Percentiles rank a stretch among this genome's conserved stretches.
phyloP scores from a whole-genome alignment of 2,888 invertebrate species.

The Drosophila niveifrons region DNA sequence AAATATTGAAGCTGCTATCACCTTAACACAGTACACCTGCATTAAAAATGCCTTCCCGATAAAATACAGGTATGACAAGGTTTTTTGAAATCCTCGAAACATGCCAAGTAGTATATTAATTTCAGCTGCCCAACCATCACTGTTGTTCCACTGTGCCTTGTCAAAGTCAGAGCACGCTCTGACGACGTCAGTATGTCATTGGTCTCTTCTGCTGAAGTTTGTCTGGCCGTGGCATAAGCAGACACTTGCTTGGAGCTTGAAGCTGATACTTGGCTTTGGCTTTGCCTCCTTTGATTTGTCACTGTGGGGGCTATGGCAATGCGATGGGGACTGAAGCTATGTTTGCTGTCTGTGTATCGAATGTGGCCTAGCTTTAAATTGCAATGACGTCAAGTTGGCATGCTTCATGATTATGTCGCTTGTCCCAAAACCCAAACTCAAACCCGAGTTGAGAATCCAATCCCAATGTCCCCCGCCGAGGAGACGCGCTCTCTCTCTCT shows the following conservation, averaged over 20 bases:
- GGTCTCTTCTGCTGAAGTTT: slow-evolving; percentile 57
- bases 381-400: slow-evolving; percentile 81
- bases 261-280: slow-evolving; percentile 44
- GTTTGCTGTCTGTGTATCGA: slow-evolving; percentile 52
- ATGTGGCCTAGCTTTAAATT: slow-evolving; percentile 72
- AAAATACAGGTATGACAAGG: too few species aligned
- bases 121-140: not conserved
- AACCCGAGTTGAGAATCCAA: not conserved
- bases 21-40: too few species aligned
- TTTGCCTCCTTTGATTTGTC: slow-evolving; percentile 68
- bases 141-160: slow-evolving; percentile 52
- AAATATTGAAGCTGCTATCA: too few species aligned
- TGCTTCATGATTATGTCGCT: slow-evolving; percentile 70
- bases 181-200: slow-evolving; percentile 61
- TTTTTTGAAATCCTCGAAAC: too few species aligned
- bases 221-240: slow-evolving; percentile 13
- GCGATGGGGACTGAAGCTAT: slow-evolving; percentile 18
- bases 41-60: too few species aligned
- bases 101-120: not conserved
- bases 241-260: slow-evolving; percentile 11
- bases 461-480: slow-evolving; percentile 23
- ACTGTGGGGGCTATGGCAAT: slow-evolving; percentile 45
- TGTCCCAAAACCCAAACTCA: slow-evolving; percentile 21
- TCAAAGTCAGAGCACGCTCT: slow-evolving; percentile 39
- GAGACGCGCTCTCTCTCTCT: slow-evolving; percentile 17